Percentiles rank a stretch among this genome's conserved stretches.
Evolutionary conservation across 2,113 vertebrate species (phyloP).

Genomic region (Urocynchramus pylzowi): DNA sequence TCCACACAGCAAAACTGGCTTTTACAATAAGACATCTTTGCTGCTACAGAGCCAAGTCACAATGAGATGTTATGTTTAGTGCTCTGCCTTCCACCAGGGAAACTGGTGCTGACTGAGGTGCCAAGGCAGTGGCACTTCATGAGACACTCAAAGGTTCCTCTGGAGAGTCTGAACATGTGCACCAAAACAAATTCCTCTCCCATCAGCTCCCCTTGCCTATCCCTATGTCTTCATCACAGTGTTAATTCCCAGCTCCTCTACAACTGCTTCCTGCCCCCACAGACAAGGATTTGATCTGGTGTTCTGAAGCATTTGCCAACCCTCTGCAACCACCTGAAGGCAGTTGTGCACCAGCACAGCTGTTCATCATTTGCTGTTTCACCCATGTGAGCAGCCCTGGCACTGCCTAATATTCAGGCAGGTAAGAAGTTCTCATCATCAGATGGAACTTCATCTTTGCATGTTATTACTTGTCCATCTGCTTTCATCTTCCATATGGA

Average conservation of each 20-base stretch:
- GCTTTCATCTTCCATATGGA: background rate
- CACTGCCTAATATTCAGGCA: background rate
- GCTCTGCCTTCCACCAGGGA: background rate
- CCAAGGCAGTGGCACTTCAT: background rate
- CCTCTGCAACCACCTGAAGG: background rate
- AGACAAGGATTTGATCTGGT: background rate
- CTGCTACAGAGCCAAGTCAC: background rate
- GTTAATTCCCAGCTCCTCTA: background rate
- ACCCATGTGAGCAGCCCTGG: background rate
- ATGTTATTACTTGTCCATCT: background rate
- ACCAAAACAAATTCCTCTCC: background rate
- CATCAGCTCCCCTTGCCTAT: background rate
- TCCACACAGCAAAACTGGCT: background rate
- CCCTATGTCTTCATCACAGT: background rate
- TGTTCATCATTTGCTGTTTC: background rate
- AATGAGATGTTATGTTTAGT: background rate
- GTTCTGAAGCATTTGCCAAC: background rate
- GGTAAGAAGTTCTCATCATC: background rate
- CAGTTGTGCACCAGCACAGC: accelerated
- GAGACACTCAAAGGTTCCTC: background rate
- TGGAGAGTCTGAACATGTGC: background rate
- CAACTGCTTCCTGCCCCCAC: background rate
- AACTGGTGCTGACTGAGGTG: background rate
- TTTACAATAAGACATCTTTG: background rate
- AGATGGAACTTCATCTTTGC: background rate